Evolutionary conservation across 2,888 invertebrate species (phyloP), one percentile per base, ranked within the genome.

Genomic region (Drosophila ochracea): DNA sequence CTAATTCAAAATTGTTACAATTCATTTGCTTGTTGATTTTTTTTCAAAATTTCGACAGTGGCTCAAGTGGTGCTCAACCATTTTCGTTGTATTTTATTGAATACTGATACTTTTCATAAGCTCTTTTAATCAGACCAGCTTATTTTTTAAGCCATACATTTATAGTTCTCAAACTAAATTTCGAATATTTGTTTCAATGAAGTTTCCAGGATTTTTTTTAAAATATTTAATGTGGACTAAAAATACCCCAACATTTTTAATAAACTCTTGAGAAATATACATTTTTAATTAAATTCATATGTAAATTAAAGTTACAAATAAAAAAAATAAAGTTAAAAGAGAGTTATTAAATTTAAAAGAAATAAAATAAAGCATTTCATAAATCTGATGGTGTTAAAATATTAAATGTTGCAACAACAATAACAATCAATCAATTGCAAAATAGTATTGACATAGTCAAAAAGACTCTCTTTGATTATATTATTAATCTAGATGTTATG

Each of bases 1-100:
- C 47, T 47, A 47, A 47, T 47, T 28, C 69, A 66, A 68, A 76
- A 76, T 65, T 84, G 80, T 82, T 73, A 67, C 82, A 80, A 82
- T 82, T 80, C 70, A 82, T 78, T 76, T 69, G 72, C 72, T 66
- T 73, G 63, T 47, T 47, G 47, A 77, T 82, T 80, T 84, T 61
- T 81, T n/a, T 37, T 13, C 16, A 9, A 25, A 16, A 25, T 47
- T 47, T 55, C 28, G 53, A 21, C 53, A 37, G 37, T 37, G 30
- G 19, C 53, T 84, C 76, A 74, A 83, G 82, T 83, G 87, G 60
- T 66, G 62, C 76, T 80, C 59, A 63, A 65, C 41, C 39, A 59
- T 62, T 58, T 67, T 62, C 30, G 7, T 53, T 43, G 52, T 49
- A 25, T 33, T 10, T 82, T 74, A 83, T 76, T 69, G 73, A 83